Evolutionary conservation across 2,888 invertebrate species (phyloP), one percentile per base, ranked within the genome.

Genomic region (Metallyticus violacea): DNA sequence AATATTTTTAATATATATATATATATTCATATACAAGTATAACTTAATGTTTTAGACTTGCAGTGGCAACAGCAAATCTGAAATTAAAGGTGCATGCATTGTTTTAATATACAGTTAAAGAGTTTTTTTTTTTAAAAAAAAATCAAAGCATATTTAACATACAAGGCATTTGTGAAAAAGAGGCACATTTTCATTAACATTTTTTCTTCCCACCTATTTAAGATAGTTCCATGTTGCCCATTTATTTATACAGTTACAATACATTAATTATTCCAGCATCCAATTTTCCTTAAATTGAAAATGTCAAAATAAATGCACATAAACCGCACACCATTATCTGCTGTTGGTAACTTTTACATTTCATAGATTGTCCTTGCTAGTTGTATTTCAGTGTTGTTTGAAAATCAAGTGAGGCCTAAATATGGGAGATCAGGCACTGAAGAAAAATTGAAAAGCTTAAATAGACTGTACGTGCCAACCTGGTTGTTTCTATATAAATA

Each of bases 361-460:
- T 77, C n/a, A 83, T 83, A 83, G 83, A 83, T 26, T 83, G 83
- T 77, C 77, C 77, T 77, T 77, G 77, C 15, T 83, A 83, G 83
- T 83, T 83, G 62, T 77, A 25, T 83, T 22, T 77, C 83, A 83
- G 83, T 83, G 83, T 83, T 28, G 28, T 83, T 62, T 77, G 77
- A 83, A 62, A 83, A 83, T 83, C 83, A 83, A 83, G 83, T 77
- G 62, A 83, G 83, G 83, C 83, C 83, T 83, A 83, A 83, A 83
- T 83, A 77, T 77, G 77, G 29, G 77, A 28, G 28, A 77, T 77
- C 25, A 77, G 77, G 77, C 77, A 83, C 76, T 27, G 27, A 76
- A 83, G 27, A 83, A 40, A 28, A n/a, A 77, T 77, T 77, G 26
- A 22, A n/a, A 79, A 83, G 40, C 81, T 30, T 22, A n/a, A 40